Percentiles rank a stretch among this genome's conserved stretches.
Evolutionary conservation across 2,888 invertebrate species (phyloP).

Genomic region (Melieria picta): DNA sequence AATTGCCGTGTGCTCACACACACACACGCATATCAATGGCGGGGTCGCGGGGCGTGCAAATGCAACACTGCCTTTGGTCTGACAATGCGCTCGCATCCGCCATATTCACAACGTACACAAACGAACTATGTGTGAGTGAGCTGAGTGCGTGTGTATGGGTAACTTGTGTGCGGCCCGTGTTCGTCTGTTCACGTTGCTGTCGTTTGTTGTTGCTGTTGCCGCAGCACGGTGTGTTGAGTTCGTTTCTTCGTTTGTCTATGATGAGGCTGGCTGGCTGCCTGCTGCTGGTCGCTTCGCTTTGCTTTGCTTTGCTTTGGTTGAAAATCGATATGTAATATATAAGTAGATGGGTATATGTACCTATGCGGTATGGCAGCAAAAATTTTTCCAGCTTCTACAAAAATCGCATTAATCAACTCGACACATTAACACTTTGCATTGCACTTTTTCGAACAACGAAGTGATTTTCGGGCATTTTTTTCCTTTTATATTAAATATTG

Average conservation of each 20-base stretch:
- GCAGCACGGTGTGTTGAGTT: conserved; percentile 26
- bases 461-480: no score
- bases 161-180: not conserved
- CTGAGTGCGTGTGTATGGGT: not conserved
- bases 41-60: not conserved
- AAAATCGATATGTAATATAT: conserved; percentile 54
- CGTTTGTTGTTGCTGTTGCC: no score
- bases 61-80: conserved; percentile 31
- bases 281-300: conserved; percentile 15
- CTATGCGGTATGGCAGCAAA: conserved; percentile 2
- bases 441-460: no score
- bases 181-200: not conserved
- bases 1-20: no score
- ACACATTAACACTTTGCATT: no score
- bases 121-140: no score
- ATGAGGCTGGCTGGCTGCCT: conserved; percentile 19
- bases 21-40: no score
- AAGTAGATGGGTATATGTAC: conserved; percentile 32
- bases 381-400: not conserved
- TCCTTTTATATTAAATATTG: no score
- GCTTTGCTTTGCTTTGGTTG: conserved; percentile 44
- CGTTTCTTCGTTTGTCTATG: conserved; percentile 30
- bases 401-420: no score
- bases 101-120: conserved; percentile 22
- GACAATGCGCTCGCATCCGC: conserved; percentile 31